These are phyloP conservation scores for Notolepis coatsorum DNA, from an alignment of 2,797 vertebrate species.

Conservation along the genomic window DNA sequence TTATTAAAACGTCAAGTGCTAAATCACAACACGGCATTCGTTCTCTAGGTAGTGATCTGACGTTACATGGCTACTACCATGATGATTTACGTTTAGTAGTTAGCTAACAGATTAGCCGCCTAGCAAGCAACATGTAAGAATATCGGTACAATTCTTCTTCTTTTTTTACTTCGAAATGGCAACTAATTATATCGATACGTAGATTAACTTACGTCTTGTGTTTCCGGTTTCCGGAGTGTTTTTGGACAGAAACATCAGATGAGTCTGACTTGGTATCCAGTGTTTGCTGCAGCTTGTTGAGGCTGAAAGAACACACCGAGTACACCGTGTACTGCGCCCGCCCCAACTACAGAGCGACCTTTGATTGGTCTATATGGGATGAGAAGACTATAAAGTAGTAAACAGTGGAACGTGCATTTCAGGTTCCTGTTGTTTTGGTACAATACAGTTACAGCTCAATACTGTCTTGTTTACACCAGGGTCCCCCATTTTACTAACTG, in stretches of 20 bases:
- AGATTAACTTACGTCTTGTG: constrained; percentile 48
- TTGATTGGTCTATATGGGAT: constrained; percentile 43
- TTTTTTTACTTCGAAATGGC: neutral
- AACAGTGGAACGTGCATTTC: neutral
- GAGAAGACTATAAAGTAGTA: neutral
- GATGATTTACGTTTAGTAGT: neutral
- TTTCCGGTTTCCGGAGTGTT: neutral
- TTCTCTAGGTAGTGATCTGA: constrained; percentile 9
- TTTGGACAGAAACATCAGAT: too few relatives aligned
- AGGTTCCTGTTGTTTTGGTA: too few relatives aligned
- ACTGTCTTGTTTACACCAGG: too few relatives aligned
- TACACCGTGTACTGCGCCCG: constrained; percentile 55
- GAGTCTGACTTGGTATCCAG: too few relatives aligned
- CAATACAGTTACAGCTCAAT: too few relatives aligned
- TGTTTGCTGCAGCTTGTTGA: too few relatives aligned
- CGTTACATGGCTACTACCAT: too few relatives aligned
- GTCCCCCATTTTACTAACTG: too few relatives aligned
- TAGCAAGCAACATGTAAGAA: neutral
- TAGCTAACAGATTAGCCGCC: neutral
- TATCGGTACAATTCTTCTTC: accelerated
- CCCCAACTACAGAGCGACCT: accelerated
- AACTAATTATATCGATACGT: neutral
- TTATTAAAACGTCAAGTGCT: constrained; percentile 14
- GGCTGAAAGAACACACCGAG: neutral
- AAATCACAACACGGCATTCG: constrained; percentile 29